A percentile compares a stretch with the other conserved stretches of the same genome.
Evolutionary conservation across 1,140 invertebrate species (phyloP).

Genomic region (Nasonia longicornis): DNA sequence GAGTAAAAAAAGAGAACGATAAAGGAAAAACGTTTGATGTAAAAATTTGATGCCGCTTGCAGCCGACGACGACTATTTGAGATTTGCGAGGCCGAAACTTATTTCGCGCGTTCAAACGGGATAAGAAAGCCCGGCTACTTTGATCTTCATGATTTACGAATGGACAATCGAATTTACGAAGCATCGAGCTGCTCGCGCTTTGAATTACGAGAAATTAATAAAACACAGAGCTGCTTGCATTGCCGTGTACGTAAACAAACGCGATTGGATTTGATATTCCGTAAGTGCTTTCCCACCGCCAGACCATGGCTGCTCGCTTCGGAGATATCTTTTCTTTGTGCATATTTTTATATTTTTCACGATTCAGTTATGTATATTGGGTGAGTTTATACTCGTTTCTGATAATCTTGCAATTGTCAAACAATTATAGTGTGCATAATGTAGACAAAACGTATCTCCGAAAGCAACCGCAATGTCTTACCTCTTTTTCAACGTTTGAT

Average conservation of each 20-base stretch:
- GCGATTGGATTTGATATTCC: conserved; percentile 20
- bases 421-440: background rate
- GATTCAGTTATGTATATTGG: too few relatives aligned
- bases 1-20: background rate
- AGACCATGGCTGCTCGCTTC: background rate
- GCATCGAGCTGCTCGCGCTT: background rate
- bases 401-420: background rate
- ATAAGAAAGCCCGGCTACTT: background rate
- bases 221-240: background rate
- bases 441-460: background rate
- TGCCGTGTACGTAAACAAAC: background rate
- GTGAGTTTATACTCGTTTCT: too few relatives aligned
- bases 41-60: background rate
- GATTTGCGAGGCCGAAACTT: background rate
- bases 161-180: conserved; percentile 3
- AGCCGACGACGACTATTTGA: background rate
- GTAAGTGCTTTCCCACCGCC: background rate
- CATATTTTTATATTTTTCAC: background rate
- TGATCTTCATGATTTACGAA: background rate
- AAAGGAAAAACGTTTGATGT: background rate
- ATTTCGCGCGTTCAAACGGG: background rate
- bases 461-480: background rate
- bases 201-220: background rate
- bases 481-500: background rate
- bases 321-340: background rate